phyloP scores from a whole-genome alignment of 2,888 invertebrate species.

The Hyles lineata region DNA sequence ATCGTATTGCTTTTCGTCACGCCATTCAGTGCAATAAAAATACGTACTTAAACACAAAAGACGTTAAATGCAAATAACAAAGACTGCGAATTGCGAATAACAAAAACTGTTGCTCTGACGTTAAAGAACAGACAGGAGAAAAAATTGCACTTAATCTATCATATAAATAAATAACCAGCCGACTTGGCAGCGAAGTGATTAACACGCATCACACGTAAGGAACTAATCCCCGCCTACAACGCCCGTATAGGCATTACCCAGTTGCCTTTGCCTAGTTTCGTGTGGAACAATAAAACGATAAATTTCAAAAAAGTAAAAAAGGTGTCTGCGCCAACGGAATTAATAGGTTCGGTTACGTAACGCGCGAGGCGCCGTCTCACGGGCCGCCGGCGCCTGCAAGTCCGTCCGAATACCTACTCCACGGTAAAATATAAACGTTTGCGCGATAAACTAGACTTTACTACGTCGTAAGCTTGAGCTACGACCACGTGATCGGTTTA shows the following conservation, averaged over 20 bases:
- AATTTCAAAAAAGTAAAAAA: constrained; percentile 20
- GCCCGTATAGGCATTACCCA: background rate
- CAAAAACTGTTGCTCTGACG: too few relatives aligned
- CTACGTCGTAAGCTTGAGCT: constrained; percentile 35
- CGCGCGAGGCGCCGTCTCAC: constrained; percentile 50
- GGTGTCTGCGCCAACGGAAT: constrained; percentile 18
- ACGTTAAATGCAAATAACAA: too few relatives aligned
- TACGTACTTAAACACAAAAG: too few relatives aligned
- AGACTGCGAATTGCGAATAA: too few relatives aligned
- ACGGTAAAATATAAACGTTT: constrained; percentile 37
- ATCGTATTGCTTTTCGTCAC: too few relatives aligned
- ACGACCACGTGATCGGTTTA: constrained; percentile 33
- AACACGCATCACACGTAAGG: background rate
- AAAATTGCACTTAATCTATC: too few relatives aligned
- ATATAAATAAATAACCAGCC: too few relatives aligned
- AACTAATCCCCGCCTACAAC: background rate
- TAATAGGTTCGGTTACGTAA: constrained; percentile 51
- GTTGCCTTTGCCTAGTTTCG: constrained; percentile 13
- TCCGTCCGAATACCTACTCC: constrained; percentile 22
- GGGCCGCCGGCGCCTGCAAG: constrained; percentile 33
- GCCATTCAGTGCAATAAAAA: too few relatives aligned
- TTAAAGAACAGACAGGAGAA: too few relatives aligned
- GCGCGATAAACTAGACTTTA: constrained; percentile 41
- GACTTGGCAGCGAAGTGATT: background rate
- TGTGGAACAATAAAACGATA: constrained; percentile 18